Evolutionary conservation across 1,140 invertebrate species (phyloP).

Genomic region (Fopius arisanus): DNA sequence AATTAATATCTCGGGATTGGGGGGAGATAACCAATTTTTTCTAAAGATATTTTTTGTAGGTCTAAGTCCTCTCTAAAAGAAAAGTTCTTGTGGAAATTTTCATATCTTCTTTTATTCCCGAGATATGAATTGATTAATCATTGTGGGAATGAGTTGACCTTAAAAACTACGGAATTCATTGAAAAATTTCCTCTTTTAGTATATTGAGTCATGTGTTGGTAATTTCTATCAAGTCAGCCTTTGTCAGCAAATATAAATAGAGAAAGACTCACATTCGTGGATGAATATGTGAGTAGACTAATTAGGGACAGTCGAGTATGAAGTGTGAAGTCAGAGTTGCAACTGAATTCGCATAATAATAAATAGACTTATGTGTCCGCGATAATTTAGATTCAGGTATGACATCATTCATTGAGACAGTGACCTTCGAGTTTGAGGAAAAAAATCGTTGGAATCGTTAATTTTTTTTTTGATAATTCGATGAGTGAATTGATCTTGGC

Average conservation of each 20-base stretch:
- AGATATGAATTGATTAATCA: neutral
- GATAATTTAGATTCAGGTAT: conserved; percentile 46
- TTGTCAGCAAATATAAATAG: neutral
- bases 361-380: neutral
- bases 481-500: too few species aligned
- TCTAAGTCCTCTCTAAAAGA: too few species aligned
- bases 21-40: neutral
- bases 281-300: neutral
- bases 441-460: too few species aligned
- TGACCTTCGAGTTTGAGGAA: neutral
- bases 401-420: conserved; percentile 44
- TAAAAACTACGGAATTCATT: neutral
- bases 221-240: too few species aligned
- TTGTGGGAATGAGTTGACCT: neutral
- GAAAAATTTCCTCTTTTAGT: neutral
- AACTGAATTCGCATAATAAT: neutral
- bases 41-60: too few species aligned
- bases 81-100: neutral
- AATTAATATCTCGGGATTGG: neutral
- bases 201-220: too few species aligned
- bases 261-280: neutral
- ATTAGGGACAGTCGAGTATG: neutral
- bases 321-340: neutral
- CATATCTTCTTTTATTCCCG: too few species aligned
- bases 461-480: too few species aligned